A percentile compares a stretch with the other conserved stretches of the same genome.
Evolutionary conservation across 2,888 invertebrate species (phyloP).

Genomic region (Meliscaeva auricollis): DNA sequence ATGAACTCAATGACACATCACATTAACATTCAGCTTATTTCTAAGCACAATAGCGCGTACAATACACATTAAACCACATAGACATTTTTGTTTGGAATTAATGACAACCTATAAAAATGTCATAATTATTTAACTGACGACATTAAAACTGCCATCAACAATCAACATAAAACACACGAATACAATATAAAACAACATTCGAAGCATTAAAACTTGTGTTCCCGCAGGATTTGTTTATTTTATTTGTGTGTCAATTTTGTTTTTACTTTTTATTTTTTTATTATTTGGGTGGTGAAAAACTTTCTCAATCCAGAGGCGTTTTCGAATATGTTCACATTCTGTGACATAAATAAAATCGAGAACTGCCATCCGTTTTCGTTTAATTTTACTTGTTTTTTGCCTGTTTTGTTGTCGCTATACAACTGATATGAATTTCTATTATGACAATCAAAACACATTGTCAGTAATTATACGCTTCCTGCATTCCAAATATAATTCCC

Average conservation of each 20-base stretch:
- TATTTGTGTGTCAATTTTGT: conserved; percentile 2
- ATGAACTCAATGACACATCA: conserved; percentile 38
- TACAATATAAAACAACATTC: conserved; percentile 36
- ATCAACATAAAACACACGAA: conserved; percentile 44
- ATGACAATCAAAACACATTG: conserved; percentile 43
- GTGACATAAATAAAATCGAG: conserved; percentile 45
- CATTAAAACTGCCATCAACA: conserved; percentile 50
- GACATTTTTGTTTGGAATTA: conserved; percentile 45
- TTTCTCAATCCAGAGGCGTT: background rate
- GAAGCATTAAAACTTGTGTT: conserved; percentile 41
- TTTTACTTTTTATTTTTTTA: background rate
- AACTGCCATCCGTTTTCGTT: conserved; percentile 19
- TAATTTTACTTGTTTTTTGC: conserved; percentile 26
- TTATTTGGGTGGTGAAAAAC: background rate
- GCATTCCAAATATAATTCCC: conserved; percentile 50
- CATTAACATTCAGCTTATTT: conserved; percentile 7
- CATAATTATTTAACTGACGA: conserved; percentile 52
- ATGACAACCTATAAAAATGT: conserved; percentile 56
- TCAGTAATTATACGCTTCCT: conserved; percentile 53
- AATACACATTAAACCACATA: background rate
- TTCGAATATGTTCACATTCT: conserved; percentile 51
- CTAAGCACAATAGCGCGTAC: conserved; percentile 17
- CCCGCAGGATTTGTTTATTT: conserved; percentile 19
- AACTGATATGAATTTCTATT: conserved; percentile 34
- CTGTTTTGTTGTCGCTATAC: background rate